Conservation (phyloP, 2,797 vertebrate genomes). For the Fistularia tabacaria region DNA sequence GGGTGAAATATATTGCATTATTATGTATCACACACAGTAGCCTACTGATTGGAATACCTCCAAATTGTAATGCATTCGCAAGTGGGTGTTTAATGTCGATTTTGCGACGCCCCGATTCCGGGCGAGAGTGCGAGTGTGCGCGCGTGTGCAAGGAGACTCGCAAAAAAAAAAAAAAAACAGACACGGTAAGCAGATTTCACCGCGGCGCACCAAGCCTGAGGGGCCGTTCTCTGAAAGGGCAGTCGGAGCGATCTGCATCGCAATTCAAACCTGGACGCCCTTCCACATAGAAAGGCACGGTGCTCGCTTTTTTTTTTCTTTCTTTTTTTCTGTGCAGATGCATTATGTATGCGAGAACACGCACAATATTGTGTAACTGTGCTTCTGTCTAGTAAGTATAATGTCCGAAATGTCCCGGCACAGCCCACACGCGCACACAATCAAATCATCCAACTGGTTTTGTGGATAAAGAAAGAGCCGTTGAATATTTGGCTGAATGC, state of each 20-base stretch:
- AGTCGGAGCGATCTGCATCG: conserved; percentile 24
- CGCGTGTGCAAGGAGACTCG: conserved; percentile 3
- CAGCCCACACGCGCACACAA: conserved; percentile 32
- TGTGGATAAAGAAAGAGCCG: conserved; percentile 15
- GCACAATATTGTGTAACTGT: conserved; percentile 15
- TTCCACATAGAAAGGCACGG: too few species aligned
- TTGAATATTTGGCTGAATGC: conserved; percentile 7
- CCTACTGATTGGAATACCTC: too few species aligned
- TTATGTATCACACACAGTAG: too few species aligned
- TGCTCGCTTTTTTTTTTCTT: background rate
- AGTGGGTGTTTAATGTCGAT: too few species aligned
- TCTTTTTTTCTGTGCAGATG: background rate
- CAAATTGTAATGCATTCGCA: too few species aligned
- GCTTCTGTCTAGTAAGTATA: conserved; percentile 19
- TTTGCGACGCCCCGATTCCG: background rate
- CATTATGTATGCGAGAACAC: conserved; percentile 16
- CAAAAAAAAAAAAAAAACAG: conserved; percentile 4
- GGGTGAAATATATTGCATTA: too few species aligned
- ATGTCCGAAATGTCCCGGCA: conserved; percentile 29
- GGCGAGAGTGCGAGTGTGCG: background rate
- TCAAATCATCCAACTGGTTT: conserved; percentile 18
- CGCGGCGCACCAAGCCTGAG: conserved; percentile 15
- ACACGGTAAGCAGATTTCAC: conserved; percentile 15
- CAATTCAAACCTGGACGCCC: conserved; percentile 33
- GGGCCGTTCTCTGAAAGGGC: conserved; percentile 10